A percentile compares a stretch with the other conserved stretches of the same genome.
Conservation (phyloP, 1,140 invertebrate species). For the Calephelis virginiensis region DNA sequence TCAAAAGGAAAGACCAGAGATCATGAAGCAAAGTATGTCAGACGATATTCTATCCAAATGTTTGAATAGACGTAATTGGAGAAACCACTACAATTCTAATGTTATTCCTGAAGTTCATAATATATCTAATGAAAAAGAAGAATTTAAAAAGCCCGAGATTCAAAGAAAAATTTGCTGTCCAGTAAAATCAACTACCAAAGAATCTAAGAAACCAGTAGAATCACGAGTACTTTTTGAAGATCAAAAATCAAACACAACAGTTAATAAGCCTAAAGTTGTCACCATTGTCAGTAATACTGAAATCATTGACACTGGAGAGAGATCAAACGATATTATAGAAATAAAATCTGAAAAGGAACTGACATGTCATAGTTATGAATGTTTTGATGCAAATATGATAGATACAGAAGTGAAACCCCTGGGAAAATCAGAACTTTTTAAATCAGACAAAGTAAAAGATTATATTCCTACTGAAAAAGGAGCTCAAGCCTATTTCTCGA, state of each 20-base stretch:
- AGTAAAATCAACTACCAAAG: neutral
- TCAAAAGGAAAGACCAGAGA: constrained; percentile 46
- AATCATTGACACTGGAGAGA: constrained; percentile 24
- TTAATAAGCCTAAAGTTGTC: constrained; percentile 24
- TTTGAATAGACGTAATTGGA: constrained; percentile 59
- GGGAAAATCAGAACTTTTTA: constrained; percentile 28
- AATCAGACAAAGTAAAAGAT: constrained; percentile 30
- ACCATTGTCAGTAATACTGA: constrained; percentile 24
- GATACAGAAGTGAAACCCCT: constrained; percentile 28
- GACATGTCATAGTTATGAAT: constrained; percentile 50
- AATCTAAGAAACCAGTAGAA: constrained; percentile 25
- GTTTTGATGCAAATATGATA: constrained; percentile 23
- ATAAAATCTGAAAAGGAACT: constrained; percentile 49
- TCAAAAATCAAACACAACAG: constrained; percentile 27
- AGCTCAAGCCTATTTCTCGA: constrained; percentile 56
- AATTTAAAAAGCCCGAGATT: constrained; percentile 10
- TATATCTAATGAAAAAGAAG: constrained; percentile 21
- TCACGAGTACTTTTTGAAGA: constrained; percentile 49
- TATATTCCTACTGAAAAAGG: constrained; percentile 46
- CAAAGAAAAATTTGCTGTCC: constrained; percentile 10
- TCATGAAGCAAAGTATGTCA: constrained; percentile 49
- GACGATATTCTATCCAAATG: constrained; percentile 69
- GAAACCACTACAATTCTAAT: constrained; percentile 41
- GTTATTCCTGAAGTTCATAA: constrained; percentile 36
- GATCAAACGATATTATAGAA: constrained; percentile 25